These are phyloP conservation scores for Oscheius sp. DNA, from an alignment of 2,888 invertebrate species.

Conservation along the genomic window DNA sequence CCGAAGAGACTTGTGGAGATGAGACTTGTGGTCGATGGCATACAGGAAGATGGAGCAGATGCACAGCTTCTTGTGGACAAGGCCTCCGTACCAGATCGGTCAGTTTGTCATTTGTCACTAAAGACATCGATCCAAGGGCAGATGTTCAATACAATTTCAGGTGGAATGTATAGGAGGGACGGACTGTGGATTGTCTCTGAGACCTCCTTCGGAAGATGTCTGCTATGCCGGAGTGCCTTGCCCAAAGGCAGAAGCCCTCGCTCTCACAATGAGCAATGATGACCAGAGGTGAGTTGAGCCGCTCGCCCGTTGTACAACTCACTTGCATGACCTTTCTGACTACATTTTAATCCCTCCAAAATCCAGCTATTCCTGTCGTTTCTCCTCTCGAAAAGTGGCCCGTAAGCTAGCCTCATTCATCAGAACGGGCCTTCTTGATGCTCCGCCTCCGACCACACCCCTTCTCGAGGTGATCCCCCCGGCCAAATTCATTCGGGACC, in stretches of 20 bases:
- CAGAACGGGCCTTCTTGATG: background rate
- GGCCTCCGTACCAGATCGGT: conserved; percentile 47
- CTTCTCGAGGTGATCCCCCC: conserved; percentile 16
- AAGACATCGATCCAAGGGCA: background rate
- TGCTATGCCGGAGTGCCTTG: conserved; percentile 59
- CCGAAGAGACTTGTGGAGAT: conserved; percentile 49
- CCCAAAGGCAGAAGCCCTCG: conserved; percentile 11
- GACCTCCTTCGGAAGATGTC: conserved; percentile 45
- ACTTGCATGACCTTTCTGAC: conserved; percentile 4
- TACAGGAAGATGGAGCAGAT: conserved; percentile 55
- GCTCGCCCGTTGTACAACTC: background rate
- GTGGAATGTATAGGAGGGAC: conserved; percentile 56
- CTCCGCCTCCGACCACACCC: conserved; percentile 15
- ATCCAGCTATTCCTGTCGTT: conserved; percentile 30
- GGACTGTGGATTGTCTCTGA: conserved; percentile 45
- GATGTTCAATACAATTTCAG: conserved; percentile 27
- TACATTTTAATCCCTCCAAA: conserved; percentile 29
- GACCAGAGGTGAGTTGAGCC: conserved; percentile 22
- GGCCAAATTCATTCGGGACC: background rate
- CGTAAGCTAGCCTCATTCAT: conserved; percentile 28
- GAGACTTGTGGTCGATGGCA: conserved; percentile 57
- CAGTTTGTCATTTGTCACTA: background rate
- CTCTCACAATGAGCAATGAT: conserved; percentile 22
- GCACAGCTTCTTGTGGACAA: conserved; percentile 60
- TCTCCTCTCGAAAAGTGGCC: conserved; percentile 25